phyloP scores from a whole-genome alignment of 2,113 vertebrate genomes.

The Paraplagusia blochii region DNA sequence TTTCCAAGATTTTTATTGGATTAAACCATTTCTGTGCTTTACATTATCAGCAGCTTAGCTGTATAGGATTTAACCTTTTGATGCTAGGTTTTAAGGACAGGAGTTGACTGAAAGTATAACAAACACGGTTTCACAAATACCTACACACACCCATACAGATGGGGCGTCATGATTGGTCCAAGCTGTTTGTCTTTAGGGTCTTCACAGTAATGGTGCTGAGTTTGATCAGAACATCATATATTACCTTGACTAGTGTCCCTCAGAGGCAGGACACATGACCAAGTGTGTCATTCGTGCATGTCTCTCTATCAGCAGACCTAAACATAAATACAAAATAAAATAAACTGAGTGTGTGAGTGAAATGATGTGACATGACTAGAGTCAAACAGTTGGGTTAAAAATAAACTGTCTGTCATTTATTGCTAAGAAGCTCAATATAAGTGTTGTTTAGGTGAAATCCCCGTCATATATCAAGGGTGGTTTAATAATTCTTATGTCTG shows the following conservation, averaged over 20 bases:
- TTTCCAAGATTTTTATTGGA: constrained; percentile 6
- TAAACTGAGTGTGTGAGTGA: constrained; percentile 24
- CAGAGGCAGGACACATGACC: constrained; percentile 15
- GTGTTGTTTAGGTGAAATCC: too few relatives aligned
- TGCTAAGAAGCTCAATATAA: too few relatives aligned
- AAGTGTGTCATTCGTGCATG: constrained; percentile 10
- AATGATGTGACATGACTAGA: constrained; percentile 25
- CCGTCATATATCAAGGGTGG: too few relatives aligned
- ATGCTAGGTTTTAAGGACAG: background rate
- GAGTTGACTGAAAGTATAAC: background rate
- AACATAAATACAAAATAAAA: constrained; percentile 18
- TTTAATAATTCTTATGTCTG: too few relatives aligned
- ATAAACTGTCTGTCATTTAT: too few relatives aligned
- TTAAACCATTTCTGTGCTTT: constrained; percentile 8
- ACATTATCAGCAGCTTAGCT: constrained; percentile 17
- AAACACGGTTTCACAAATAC: background rate
- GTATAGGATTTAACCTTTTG: constrained; percentile 3
- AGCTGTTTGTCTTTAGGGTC: constrained; percentile 7
- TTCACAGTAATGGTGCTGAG: constrained; percentile 7
- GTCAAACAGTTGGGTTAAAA: background rate
- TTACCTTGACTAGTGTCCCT: constrained; percentile 35
- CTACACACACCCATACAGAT: background rate
- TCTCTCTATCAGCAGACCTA: constrained; percentile 5
- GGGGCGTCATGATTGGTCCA: constrained; percentile 5
- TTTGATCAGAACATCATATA: constrained; percentile 15